Percentiles rank a stretch among this genome's conserved stretches.
Evolutionary conservation across 2,113 vertebrate species (phyloP).

Genomic region (Phaethornis superciliosus): DNA sequence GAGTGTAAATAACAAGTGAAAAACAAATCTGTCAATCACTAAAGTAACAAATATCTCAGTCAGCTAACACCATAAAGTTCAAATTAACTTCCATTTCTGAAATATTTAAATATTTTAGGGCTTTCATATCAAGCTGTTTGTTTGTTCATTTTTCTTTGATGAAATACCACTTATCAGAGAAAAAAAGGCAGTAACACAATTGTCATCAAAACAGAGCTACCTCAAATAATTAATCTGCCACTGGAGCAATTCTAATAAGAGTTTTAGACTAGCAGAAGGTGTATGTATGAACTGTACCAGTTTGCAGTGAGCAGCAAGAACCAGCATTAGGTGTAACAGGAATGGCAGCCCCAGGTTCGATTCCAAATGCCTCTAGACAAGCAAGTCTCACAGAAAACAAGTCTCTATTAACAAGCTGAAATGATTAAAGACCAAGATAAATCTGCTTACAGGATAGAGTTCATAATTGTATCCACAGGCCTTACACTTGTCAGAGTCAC

Average conservation of each 20-base stretch:
- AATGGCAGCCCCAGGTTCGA: background rate
- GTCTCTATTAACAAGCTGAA: background rate
- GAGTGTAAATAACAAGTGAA: background rate
- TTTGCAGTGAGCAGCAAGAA: background rate
- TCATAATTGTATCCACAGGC: constrained; percentile 90
- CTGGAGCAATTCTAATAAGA: background rate
- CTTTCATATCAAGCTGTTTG: background rate
- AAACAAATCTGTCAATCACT: background rate
- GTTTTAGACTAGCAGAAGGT: background rate
- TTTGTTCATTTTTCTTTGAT: background rate
- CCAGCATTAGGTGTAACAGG: background rate
- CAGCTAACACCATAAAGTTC: background rate
- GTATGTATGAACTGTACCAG: background rate
- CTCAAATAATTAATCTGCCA: background rate
- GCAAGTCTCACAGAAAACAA: background rate
- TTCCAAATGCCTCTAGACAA: background rate
- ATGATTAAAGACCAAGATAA: background rate
- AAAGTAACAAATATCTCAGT: background rate
- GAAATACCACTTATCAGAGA: background rate
- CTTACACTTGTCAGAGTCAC: constrained; percentile 67
- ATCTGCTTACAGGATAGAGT: constrained; percentile 86
- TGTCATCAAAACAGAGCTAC: background rate
- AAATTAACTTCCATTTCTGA: background rate
- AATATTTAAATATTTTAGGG: background rate
- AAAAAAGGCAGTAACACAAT: background rate